Evolutionary conservation across 2,888 invertebrate genomes (phyloP).

Genomic region (Rhogogaster chlorosoma): DNA sequence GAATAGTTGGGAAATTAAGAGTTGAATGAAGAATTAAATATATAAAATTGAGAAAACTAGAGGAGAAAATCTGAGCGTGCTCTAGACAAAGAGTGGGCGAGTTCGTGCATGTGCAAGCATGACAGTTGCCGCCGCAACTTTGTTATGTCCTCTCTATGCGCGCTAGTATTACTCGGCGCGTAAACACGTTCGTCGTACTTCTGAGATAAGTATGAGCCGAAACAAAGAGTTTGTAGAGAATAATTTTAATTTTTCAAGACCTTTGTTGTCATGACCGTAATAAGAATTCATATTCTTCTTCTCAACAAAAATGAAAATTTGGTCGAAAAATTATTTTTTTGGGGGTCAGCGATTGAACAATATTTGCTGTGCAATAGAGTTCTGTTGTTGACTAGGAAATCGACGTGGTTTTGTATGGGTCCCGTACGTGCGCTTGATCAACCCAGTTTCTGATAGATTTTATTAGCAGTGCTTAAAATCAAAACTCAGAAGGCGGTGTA

Average conservation of each 20-base stretch:
- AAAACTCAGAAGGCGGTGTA: constrained; percentile 31
- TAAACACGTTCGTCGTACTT: no score
- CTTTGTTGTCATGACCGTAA: neutral
- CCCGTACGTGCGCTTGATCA: constrained; percentile 38
- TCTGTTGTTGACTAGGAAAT: constrained; percentile 27
- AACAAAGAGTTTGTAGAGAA: neutral
- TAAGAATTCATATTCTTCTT: neutral
- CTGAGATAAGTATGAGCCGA: no score
- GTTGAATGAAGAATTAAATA: neutral
- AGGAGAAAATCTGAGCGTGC: neutral
- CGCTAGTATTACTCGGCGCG: neutral
- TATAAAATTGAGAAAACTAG: neutral
- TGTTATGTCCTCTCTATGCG: neutral
- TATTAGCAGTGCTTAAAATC: constrained; percentile 45
- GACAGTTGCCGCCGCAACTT: neutral
- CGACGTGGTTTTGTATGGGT: neutral
- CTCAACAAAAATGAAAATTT: neutral
- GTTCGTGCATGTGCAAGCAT: neutral
- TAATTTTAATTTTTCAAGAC: neutral
- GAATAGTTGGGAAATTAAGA: neutral
- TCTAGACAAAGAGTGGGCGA: neutral
- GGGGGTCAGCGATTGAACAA: neutral
- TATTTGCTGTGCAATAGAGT: constrained; percentile 39
- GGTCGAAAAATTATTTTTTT: neutral
- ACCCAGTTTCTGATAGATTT: constrained; percentile 38